Evolutionary conservation across 64 coral and sea anemone species (phyloP), one percentile per base, ranked within the genome.

Genomic region (Acropora tenuis): DNA sequence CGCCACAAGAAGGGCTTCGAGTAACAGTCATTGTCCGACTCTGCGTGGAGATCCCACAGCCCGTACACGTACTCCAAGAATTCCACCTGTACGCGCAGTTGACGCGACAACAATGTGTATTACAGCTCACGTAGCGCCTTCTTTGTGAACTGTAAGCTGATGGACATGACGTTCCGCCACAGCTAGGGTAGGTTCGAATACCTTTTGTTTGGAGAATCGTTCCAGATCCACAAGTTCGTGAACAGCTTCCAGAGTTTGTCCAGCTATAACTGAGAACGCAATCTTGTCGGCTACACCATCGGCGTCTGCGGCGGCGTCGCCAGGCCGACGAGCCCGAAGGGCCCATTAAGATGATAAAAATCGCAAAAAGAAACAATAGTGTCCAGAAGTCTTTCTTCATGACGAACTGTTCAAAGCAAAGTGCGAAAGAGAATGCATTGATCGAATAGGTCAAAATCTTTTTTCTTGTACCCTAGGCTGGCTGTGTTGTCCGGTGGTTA

Each of bases 61-160:
- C 95, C 1, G 15, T 6, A 60, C 95, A 97, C 1, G 92, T 2
- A 3, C 87, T 48, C 95, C 95, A 94, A 17, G 42, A 13, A 2
- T 42, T 42, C 95, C 95, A 97, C 0, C 42, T 17, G 3, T 19
- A 97, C 16, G 17, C 69, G 47, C 94, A 96, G 40, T 72, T 78
- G 8, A 93, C 75, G 2, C 48, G 94, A 93, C 94, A 96, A 55
- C 94, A 96, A 17, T 55, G 16, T 1, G 11, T 40, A 17, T 90
- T 9, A 46, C 89, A 90, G 6, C 53, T 5, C 9, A 19, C 8
- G 13, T 47, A 18, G 11, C 43, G 9, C 46, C 11, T 48, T 18
- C 47, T 15, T 8, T 13, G 20, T 58, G 47, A 5, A 48, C 8
- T 15, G 50, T n/a, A n/a, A 10, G 7, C 45, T 42, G 61, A 49